A percentile compares a stretch with the other conserved stretches of the same genome.
phyloP scores from a whole-genome alignment of 2,113 vertebrate genomes.

The Bubo scandiacus region DNA sequence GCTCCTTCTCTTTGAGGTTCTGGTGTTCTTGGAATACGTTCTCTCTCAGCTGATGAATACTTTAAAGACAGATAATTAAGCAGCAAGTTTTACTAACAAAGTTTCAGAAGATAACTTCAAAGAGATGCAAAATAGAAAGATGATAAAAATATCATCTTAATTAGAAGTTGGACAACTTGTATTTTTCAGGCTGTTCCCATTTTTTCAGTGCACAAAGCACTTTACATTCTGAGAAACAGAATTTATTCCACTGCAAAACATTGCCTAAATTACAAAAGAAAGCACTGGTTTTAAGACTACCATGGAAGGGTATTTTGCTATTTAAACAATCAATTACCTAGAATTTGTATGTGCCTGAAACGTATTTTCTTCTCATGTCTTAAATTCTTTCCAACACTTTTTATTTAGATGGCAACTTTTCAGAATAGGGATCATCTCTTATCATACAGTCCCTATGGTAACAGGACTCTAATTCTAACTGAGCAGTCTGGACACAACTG shows the following conservation, averaged over 20 bases:
- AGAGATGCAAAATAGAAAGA: background rate
- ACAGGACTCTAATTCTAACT: background rate
- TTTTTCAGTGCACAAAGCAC: background rate
- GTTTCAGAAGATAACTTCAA: background rate
- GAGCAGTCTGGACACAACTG: background rate
- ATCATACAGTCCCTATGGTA: background rate
- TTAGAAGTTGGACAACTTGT: background rate
- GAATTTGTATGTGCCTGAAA: background rate
- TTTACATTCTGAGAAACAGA: background rate
- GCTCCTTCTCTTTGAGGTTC: slow-evolving; percentile 87
- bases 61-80: slow-evolving; percentile 41
- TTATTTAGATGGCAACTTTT: background rate
- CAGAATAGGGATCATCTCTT: background rate
- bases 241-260: background rate
- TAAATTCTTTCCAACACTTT: background rate
- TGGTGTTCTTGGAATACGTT: slow-evolving; percentile 91
- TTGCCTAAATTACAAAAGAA: rapidly evolving
- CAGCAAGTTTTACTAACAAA: background rate
- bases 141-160: background rate
- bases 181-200: background rate
- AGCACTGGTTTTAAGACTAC: background rate
- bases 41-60: slow-evolving; percentile 88
- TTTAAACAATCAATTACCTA: background rate
- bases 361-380: background rate
- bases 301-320: background rate